phyloP scores from a whole-genome alignment of 2,888 invertebrate genomes.

The Fabriciana adippe region DNA sequence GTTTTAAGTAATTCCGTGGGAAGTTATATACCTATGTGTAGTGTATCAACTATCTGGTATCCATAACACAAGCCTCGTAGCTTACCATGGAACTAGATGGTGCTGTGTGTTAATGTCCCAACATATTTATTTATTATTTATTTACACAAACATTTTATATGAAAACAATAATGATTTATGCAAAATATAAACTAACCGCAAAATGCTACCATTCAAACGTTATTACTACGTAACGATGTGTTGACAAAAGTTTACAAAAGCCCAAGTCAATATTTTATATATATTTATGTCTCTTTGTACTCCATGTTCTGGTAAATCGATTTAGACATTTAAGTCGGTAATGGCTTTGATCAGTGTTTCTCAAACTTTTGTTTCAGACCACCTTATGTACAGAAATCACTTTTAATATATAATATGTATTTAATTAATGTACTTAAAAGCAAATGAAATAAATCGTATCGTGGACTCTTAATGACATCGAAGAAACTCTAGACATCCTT shows the following conservation, averaged over 20 bases:
- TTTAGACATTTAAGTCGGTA: slow-evolving; percentile 16
- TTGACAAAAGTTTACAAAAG: slow-evolving; percentile 12
- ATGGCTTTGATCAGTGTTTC: not conserved
- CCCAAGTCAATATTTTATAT: not conserved
- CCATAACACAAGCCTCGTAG: no score
- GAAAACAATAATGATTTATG: slow-evolving; percentile 1
- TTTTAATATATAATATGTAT: no score
- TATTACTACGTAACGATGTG: slow-evolving; percentile 7
- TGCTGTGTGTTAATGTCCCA: no score
- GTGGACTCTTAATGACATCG: no score
- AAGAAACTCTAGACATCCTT: no score
- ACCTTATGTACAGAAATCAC: no score
- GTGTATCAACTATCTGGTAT: no score
- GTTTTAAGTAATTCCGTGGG: no score
- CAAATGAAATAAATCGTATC: no score
- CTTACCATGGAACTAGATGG: no score
- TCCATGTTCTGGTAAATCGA: slow-evolving; percentile 18
- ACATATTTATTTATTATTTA: not conserved
- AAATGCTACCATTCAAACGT: not conserved
- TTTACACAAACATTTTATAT: not conserved
- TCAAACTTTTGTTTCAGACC: no score
- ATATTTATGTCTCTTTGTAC: slow-evolving; percentile 27
- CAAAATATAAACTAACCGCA: slow-evolving; percentile 3
- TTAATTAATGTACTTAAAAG: no score
- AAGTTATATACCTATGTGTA: not conserved